Evolutionary conservation across 2,113 vertebrate species (phyloP).

Genomic region (Noturus placidus): DNA sequence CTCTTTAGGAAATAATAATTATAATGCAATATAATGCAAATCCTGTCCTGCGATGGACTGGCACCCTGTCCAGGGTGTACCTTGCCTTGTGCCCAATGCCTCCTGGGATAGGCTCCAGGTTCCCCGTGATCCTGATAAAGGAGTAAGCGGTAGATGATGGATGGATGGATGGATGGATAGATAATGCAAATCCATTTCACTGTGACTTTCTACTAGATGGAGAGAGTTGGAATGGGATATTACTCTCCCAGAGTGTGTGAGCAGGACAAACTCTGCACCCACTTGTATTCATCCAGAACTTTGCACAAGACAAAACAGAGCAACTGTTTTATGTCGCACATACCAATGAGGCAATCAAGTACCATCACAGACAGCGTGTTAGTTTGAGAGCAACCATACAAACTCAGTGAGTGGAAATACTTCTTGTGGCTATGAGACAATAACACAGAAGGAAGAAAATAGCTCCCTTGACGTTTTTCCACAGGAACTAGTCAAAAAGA

Average conservation of each 20-base stretch:
- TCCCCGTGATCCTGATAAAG: no score
- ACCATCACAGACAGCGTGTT: slow-evolving; percentile 28
- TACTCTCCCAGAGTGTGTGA: not conserved
- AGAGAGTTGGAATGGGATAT: not conserved
- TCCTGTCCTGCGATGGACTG: no score
- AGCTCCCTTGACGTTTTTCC: not conserved
- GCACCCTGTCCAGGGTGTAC: no score
- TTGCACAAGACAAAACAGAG: slow-evolving; percentile 14
- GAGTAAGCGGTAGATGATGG: no score
- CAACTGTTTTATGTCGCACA: slow-evolving; percentile 25
- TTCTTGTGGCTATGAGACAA: not conserved
- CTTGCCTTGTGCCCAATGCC: no score
- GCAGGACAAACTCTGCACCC: not conserved
- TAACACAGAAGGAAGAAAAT: slow-evolving; percentile 10
- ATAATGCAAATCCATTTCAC: not conserved
- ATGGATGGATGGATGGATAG: no score
- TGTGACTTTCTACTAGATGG: not conserved
- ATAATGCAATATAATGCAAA: not conserved
- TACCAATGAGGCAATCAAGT: slow-evolving; percentile 28
- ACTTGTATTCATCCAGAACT: slow-evolving; percentile 7
- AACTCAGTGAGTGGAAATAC: not conserved
- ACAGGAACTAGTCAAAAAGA: slow-evolving; percentile 11
- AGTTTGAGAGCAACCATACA: not conserved
- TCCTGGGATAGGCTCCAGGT: no score
- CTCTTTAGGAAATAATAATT: not conserved